Conservation (phyloP, 2,888 invertebrate species). For the Nysson spinosus region DNA sequence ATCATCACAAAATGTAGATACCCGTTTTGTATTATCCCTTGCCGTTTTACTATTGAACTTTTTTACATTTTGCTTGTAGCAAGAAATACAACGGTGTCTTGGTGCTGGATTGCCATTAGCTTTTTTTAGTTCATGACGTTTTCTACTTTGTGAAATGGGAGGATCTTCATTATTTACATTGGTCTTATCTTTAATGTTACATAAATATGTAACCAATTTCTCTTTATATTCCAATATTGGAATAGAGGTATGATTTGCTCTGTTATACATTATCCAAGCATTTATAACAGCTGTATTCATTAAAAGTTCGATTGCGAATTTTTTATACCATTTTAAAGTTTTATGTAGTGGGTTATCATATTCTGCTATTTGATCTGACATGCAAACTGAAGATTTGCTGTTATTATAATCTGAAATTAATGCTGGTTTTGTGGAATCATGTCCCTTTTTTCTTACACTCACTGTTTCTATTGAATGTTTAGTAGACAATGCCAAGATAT, state of each 20-base stretch:
- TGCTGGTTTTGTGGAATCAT: not conserved
- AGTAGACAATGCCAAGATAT: not conserved
- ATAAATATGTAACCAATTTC: not conserved
- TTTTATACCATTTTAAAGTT: slow-evolving; percentile 18
- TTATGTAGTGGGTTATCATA: slow-evolving; percentile 7
- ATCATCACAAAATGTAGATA: not conserved
- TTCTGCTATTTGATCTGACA: slow-evolving; percentile 16
- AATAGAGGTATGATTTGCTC: not conserved
- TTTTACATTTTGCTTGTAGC: not conserved
- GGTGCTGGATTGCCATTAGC: not conserved
- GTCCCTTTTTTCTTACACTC: not conserved
- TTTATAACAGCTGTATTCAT: slow-evolving; percentile 6
- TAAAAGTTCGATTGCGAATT: slow-evolving; percentile 9
- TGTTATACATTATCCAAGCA: slow-evolving; percentile 5
- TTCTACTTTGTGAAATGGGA: not conserved
- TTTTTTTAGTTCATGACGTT: not conserved
- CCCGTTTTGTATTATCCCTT: not conserved
- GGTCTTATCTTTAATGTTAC: not conserved
- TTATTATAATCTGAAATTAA: slow-evolving; percentile 11
- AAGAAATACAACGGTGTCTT: not conserved
- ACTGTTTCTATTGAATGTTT: not conserved
- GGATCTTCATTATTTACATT: not conserved
- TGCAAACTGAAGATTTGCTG: not conserved
- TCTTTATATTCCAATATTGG: not conserved
- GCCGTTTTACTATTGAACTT: not conserved